phyloP scores from a whole-genome alignment of 1,140 invertebrate genomes.

The Holcopasites calliopsidis region DNA sequence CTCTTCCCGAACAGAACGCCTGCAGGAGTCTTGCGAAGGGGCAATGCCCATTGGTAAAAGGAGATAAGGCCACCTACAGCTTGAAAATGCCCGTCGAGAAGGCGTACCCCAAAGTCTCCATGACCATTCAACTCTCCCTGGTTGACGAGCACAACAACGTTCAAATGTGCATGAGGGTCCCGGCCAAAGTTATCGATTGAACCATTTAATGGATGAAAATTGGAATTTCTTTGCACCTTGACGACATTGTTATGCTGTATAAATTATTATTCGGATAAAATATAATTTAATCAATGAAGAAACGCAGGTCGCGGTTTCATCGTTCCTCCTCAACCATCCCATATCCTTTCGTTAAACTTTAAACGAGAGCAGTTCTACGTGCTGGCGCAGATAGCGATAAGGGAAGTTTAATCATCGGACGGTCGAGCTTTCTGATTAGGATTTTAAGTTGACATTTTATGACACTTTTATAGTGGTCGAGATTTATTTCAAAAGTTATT shows the following conservation, averaged over 20 bases:
- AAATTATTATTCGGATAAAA: not conserved
- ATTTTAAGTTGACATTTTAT: not conserved
- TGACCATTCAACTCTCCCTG: slow-evolving; percentile 60
- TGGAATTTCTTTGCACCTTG: not conserved
- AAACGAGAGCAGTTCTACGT: too few relatives aligned
- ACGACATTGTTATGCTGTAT: not conserved
- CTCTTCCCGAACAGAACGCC: slow-evolving; percentile 59
- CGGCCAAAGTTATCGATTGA: slow-evolving; percentile 42
- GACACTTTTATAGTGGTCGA: not conserved
- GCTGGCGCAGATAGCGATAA: not conserved
- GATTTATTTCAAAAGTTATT: not conserved
- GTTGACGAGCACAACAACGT: slow-evolving; percentile 28
- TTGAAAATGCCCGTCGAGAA: slow-evolving; percentile 62
- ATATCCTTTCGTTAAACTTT: not conserved
- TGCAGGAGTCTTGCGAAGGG: slow-evolving; percentile 57
- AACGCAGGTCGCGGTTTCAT: too few relatives aligned
- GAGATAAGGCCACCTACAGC: slow-evolving; percentile 63
- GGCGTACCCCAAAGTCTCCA: slow-evolving; percentile 48
- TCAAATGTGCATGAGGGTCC: slow-evolving; percentile 61
- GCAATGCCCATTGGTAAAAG: slow-evolving; percentile 65
- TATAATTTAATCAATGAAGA: not conserved
- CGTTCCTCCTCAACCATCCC: not conserved
- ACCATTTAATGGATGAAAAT: not conserved
- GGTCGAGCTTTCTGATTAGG: not conserved
- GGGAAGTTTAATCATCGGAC: not conserved